Percentiles rank a stretch among this genome's conserved stretches.
phyloP scores from a whole-genome alignment of 2,888 invertebrate genomes.

The Halictus ligatus region DNA sequence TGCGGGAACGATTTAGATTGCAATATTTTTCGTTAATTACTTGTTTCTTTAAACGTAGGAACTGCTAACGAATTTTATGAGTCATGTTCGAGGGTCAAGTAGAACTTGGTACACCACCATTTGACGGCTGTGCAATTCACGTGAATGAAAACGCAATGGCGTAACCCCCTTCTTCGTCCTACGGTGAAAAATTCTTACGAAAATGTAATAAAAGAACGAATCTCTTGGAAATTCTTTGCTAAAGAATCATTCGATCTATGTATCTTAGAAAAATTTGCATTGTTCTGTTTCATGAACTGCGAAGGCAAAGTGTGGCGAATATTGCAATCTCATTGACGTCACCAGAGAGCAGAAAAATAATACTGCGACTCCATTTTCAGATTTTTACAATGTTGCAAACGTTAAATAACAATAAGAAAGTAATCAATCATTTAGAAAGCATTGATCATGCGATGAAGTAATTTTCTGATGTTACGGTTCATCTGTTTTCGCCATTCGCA shows the following conservation, averaged over 20 bases:
- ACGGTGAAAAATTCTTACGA: background rate
- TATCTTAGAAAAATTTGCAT: background rate
- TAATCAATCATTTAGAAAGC: background rate
- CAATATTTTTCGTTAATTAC: background rate
- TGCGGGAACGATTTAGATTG: background rate
- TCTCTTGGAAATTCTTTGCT: background rate
- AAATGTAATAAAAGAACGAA: background rate
- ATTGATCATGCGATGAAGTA: background rate
- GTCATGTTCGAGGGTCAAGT: background rate
- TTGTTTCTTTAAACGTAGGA: background rate
- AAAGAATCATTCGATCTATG: too few species aligned
- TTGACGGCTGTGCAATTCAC: background rate
- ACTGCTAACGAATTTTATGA: background rate
- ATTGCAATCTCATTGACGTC: background rate
- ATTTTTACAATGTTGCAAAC: background rate
- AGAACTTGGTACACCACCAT: background rate
- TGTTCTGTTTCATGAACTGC: background rate
- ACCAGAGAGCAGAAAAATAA: background rate
- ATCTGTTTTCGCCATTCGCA: background rate
- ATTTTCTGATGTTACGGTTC: background rate
- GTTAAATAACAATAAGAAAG: background rate
- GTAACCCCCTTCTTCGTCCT: background rate
- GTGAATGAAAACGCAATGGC: conserved; percentile 17
- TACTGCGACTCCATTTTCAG: background rate
- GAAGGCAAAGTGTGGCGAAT: background rate